Evolutionary conservation across 2,888 invertebrate species (phyloP).

Genomic region (Phanerotoma sp.): DNA sequence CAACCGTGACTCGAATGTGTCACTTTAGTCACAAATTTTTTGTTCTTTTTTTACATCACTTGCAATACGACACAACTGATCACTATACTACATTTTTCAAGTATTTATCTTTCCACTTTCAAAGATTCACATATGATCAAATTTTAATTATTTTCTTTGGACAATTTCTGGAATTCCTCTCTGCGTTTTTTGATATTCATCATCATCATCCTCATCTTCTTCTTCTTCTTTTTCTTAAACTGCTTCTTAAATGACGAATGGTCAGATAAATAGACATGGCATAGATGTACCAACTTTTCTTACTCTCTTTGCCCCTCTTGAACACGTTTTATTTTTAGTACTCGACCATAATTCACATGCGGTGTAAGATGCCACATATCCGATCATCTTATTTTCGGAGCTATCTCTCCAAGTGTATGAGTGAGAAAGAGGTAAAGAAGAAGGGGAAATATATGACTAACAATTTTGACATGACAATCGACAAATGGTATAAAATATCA

Average conservation of each 20-base stretch:
- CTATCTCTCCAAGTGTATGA: slow-evolving; percentile 10
- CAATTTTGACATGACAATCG: slow-evolving; percentile 1
- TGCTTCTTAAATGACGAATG: not conserved
- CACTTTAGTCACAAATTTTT: slow-evolving; percentile 4
- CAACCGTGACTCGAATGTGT: not conserved
- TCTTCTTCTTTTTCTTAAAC: not conserved
- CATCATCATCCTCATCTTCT: not conserved
- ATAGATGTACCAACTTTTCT: slow-evolving; percentile 12
- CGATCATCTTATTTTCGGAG: slow-evolving; percentile 15
- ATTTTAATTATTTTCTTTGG: not conserved
- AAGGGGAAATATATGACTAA: slow-evolving; percentile 9
- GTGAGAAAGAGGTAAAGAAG: not conserved
- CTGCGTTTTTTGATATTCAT: not conserved
- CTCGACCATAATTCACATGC: slow-evolving; percentile 26
- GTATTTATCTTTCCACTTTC: not conserved
- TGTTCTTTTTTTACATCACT: not conserved
- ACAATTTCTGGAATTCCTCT: too few species aligned
- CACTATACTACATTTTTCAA: not conserved
- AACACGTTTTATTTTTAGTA: slow-evolving; percentile 32
- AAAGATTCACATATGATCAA: not conserved
- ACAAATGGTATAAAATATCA: too few species aligned
- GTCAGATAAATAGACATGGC: slow-evolving; percentile 8
- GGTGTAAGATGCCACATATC: slow-evolving; percentile 14
- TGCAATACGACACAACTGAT: not conserved
- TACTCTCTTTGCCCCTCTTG: slow-evolving; percentile 7